Evolutionary conservation across 2,113 vertebrate species (phyloP).

Genomic region (Dolichotis patagonum): DNA sequence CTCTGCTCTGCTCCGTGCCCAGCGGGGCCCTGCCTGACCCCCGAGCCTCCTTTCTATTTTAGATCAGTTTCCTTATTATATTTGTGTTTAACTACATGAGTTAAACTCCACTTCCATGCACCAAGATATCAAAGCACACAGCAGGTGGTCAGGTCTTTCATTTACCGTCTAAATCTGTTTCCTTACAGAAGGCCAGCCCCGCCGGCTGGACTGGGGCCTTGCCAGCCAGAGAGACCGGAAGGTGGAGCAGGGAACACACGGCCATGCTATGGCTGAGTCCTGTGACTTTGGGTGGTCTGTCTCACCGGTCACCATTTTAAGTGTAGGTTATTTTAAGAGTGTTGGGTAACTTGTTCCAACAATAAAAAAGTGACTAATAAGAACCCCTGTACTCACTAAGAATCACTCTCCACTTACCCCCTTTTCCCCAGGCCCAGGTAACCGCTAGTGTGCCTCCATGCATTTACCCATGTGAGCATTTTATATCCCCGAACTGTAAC

Average conservation of each 20-base stretch:
- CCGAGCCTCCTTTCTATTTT: not conserved
- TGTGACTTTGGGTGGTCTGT: not conserved
- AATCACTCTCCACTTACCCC: not conserved
- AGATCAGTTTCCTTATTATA: not conserved
- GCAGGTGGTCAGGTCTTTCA: not conserved
- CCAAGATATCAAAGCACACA: not conserved
- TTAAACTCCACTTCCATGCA: not conserved
- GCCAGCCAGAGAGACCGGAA: accelerated
- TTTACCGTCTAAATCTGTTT: not conserved
- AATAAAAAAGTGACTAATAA: not conserved
- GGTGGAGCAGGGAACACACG: not conserved
- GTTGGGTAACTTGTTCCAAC: not conserved
- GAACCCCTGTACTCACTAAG: not conserved
- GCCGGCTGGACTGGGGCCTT: not conserved
- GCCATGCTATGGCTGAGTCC: not conserved
- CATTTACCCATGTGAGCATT: not conserved
- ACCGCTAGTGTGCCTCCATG: not conserved
- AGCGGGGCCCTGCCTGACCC: not conserved
- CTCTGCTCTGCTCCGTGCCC: not conserved
- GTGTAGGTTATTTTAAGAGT: not conserved
- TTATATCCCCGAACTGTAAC: not conserved
- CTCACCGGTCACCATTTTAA: not conserved
- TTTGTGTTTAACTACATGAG: not conserved
- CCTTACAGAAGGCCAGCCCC: not conserved
- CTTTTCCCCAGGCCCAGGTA: not conserved